Conservation (phyloP, 2,797 vertebrate species). For the Sebastes vulpes region DNA sequence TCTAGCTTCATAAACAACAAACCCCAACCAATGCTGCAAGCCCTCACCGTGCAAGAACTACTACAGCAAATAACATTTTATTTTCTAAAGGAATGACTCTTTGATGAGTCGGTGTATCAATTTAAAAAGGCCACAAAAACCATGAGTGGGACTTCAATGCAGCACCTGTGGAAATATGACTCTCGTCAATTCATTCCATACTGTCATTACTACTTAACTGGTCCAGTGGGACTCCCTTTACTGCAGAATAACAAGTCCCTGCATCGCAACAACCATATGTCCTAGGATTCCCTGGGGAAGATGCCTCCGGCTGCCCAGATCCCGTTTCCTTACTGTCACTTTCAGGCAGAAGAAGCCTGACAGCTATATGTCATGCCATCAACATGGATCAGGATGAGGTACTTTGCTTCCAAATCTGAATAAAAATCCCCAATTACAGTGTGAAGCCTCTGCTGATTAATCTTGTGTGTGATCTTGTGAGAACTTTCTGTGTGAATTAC, state of each 20-base stretch:
- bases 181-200: slow-evolving; percentile 67
- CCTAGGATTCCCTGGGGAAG: slow-evolving; percentile 62
- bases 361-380: slow-evolving; percentile 50
- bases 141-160: slow-evolving; percentile 13
- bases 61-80: neutral
- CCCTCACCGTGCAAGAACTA: neutral
- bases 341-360: slow-evolving; percentile 60
- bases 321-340: slow-evolving; percentile 60
- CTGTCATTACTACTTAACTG: slow-evolving; percentile 80
- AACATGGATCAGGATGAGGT: slow-evolving; percentile 22
- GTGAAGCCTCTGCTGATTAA: neutral
- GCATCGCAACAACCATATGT: slow-evolving; percentile 82
- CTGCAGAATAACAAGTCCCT: slow-evolving; percentile 79
- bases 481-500: neutral
- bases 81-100: slow-evolving; percentile 11
- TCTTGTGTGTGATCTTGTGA: neutral
- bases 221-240: slow-evolving; percentile 75
- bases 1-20: slow-evolving; percentile 23
- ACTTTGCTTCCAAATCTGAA: slow-evolving; percentile 33
- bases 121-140: slow-evolving; percentile 40
- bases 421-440: neutral
- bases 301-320: slow-evolving; percentile 61
- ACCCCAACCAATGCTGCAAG: neutral
- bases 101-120: slow-evolving; percentile 14
- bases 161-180: slow-evolving; percentile 69